Evolutionary conservation across 2,888 invertebrate genomes (phyloP).

Genomic region (Phortica okadai): DNA sequence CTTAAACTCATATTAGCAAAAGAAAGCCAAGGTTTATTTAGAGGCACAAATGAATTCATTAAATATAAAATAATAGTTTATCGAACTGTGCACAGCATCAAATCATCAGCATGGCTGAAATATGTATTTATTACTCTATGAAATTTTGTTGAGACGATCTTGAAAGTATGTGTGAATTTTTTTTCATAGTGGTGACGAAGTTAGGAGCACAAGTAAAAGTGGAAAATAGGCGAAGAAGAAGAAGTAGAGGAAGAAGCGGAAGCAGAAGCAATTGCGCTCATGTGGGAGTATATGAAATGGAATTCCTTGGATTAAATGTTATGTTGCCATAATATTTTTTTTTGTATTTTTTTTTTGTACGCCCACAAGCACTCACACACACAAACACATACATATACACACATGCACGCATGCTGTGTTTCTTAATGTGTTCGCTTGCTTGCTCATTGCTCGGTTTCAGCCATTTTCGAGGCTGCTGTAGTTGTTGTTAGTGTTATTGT

Average conservation of each 20-base stretch:
- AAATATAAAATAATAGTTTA: too few relatives aligned
- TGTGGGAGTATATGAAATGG: constrained; percentile 56
- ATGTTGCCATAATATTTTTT: constrained; percentile 70
- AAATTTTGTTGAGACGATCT: constrained; percentile 42
- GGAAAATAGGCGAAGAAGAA: too few relatives aligned
- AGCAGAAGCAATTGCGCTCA: constrained; percentile 10
- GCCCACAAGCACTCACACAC: constrained; percentile 52
- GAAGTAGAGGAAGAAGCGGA: background rate
- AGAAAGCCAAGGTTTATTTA: too few relatives aligned
- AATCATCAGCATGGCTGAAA: too few relatives aligned
- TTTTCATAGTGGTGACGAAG: constrained; percentile 11
- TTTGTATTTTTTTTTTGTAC: constrained; percentile 47
- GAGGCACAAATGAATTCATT: too few relatives aligned
- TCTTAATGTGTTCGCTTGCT: constrained; percentile 58
- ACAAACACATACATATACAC: constrained; percentile 41
- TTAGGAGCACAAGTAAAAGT: background rate
- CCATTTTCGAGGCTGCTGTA: constrained; percentile 49
- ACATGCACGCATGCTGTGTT: constrained; percentile 58
- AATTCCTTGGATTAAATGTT: constrained; percentile 69
- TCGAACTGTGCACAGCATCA: too few relatives aligned
- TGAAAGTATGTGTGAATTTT: constrained; percentile 61
- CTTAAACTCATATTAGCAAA: too few relatives aligned
- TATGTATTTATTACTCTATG: background rate
- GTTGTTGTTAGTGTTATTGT: constrained; percentile 43
- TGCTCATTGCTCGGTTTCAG: background rate